Evolutionary conservation across 2,888 invertebrate genomes (phyloP).

Genomic region (Dolichomitus sp.): DNA sequence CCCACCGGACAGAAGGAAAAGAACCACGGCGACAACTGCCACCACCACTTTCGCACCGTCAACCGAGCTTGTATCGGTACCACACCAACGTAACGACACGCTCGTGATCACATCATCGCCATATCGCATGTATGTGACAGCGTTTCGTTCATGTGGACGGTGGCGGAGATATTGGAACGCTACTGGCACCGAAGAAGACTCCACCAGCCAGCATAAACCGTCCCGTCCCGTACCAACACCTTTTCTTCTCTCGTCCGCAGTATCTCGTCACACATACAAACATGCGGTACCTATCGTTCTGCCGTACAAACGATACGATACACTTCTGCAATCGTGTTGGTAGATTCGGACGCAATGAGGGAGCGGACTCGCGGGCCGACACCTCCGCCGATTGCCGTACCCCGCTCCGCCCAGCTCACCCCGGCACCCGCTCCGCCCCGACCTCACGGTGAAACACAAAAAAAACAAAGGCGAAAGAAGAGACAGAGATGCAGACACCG

Average conservation of each 20-base stretch:
- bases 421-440: conserved; percentile 45
- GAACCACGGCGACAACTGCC: conserved; percentile 82
- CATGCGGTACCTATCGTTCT: background rate
- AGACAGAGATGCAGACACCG: background rate
- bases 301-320: conserved; percentile 16
- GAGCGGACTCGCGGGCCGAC: conserved; percentile 52
- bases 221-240: conserved; percentile 33
- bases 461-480: conserved; percentile 13
- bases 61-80: conserved; percentile 21
- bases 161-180: conserved; percentile 19
- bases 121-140: conserved; percentile 8
- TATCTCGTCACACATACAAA: conserved; percentile 12
- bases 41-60: conserved; percentile 69
- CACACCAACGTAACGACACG: conserved; percentile 35
- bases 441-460: conserved; percentile 34
- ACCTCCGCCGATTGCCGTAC: conserved; percentile 65
- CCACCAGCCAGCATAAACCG: conserved; percentile 10
- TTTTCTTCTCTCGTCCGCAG: conserved; percentile 35
- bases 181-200: conserved; percentile 55
- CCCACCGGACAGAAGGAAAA: conserved; percentile 75
- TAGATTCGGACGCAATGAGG: conserved; percentile 50
- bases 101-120: conserved; percentile 46
- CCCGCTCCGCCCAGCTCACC: conserved; percentile 45
- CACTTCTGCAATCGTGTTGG: conserved; percentile 40
- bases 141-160: background rate